Percentiles rank a stretch among this genome's conserved stretches.
Evolutionary conservation across 2,113 vertebrate species (phyloP).

Genomic region (Rattus norvegicus): DNA sequence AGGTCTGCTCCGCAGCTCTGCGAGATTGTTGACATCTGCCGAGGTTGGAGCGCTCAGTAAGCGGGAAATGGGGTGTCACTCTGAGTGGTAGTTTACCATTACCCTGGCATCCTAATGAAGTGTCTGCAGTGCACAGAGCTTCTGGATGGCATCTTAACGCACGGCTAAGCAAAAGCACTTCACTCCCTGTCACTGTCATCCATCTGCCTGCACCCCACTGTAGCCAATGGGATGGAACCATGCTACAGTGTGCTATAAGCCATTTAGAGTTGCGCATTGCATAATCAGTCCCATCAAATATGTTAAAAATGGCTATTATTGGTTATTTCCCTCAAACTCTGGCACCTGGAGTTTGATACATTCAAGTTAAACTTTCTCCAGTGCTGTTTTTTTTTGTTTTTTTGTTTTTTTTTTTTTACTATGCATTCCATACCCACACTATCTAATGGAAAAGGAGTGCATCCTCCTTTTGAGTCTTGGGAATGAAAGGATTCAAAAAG

Average conservation of each 20-base stretch:
- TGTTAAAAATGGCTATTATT: slow-evolving; percentile 93
- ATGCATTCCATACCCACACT: slow-evolving; percentile 82
- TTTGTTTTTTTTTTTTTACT: slow-evolving; percentile 75
- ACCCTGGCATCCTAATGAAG: slow-evolving; percentile 99
- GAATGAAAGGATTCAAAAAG: slow-evolving; percentile 84
- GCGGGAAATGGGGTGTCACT: slow-evolving; percentile 99
- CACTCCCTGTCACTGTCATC: slow-evolving; percentile 94
- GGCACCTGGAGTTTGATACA: slow-evolving; percentile 91
- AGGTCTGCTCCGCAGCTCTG: slow-evolving; percentile 91
- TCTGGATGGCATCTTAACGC: slow-evolving; percentile 97
- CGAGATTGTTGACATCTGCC: slow-evolving; percentile 99
- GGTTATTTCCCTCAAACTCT: slow-evolving; percentile 90
- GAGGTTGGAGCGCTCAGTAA: slow-evolving; percentile 99
- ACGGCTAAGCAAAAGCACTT: slow-evolving; percentile 97
- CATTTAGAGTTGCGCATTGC: slow-evolving; percentile 94
- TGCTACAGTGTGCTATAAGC: slow-evolving; percentile 94
- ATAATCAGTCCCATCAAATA: slow-evolving; percentile 94
- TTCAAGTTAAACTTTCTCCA: slow-evolving; percentile 89
- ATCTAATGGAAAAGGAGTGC: slow-evolving; percentile 77
- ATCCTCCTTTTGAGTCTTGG: slow-evolving; percentile 84
- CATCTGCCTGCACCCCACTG: slow-evolving; percentile 98
- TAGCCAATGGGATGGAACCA: slow-evolving; percentile 94
- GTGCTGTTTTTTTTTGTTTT: slow-evolving; percentile 78
- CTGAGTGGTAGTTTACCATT: slow-evolving; percentile 98
- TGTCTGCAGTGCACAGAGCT: slow-evolving; percentile 97